These are phyloP conservation scores for Tricholaema leucomelas DNA, from an alignment of 2,113 vertebrate species.

Conservation along the genomic window DNA sequence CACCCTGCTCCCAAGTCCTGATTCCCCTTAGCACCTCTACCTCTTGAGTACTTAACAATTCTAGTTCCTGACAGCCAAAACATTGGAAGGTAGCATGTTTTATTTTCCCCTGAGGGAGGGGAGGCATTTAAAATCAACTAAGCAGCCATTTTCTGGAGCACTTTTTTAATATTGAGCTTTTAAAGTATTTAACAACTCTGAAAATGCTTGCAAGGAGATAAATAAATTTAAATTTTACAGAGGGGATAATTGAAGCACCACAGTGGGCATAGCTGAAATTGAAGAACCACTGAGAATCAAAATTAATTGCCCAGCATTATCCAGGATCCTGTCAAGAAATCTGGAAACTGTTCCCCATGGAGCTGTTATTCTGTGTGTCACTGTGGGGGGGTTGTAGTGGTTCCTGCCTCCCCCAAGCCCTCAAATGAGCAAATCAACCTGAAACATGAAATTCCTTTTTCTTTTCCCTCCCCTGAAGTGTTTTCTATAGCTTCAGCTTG, in stretches of 20 bases:
- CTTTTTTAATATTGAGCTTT: background rate
- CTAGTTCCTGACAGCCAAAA: background rate
- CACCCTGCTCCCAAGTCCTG: background rate
- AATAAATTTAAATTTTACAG: background rate
- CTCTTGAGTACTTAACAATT: background rate
- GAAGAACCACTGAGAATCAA: background rate
- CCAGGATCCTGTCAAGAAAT: background rate
- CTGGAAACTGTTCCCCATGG: background rate
- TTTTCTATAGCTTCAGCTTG: background rate
- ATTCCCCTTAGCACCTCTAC: background rate
- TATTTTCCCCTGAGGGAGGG: background rate
- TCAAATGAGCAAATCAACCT: background rate
- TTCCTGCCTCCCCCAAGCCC: background rate
- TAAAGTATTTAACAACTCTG: background rate
- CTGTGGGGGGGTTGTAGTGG: background rate
- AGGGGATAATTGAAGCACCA: background rate
- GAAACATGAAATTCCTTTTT: background rate
- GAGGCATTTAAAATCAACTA: background rate
- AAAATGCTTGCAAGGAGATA: background rate
- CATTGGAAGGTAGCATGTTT: background rate
- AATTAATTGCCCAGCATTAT: background rate
- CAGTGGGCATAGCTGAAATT: background rate
- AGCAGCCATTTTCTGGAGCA: background rate
- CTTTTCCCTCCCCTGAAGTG: background rate
- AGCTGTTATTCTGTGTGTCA: background rate